Base-by-base conservation (phyloP, 2,113 vertebrate species). In the Atractosteus spatula region DNA sequence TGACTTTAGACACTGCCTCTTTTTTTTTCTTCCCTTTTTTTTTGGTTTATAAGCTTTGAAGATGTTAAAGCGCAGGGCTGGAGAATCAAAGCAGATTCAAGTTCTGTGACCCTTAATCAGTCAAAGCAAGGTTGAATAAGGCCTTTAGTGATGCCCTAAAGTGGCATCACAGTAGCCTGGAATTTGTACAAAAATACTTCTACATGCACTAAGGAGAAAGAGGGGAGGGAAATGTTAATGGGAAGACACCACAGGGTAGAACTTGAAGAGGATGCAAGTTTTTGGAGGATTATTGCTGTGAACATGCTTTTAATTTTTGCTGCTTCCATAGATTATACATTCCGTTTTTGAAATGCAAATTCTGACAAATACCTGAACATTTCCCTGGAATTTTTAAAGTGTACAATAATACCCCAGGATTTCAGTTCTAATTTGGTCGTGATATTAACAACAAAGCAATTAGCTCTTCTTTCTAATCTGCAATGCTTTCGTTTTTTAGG, bases 1-100 rank as follows among this genome's bases (percentile, higher is more conserved):
- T 76, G 82, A 86, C 87, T 88, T 79, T 80, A 80, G 87, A 82
- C 84, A 86, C 89, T 56, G 55, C 63, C 66, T 66, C 67, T 67
- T 71, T 41, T 55, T 55, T 73, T 64, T 59, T 2, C 3, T 41
- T 44, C 57, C 41, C 14, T 78, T 75, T 68, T 79, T 43, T 55
- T 8, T 2, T 8, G 17, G 62, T 16, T 8, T 65, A 65, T 65
- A 65, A 65, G 62, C 62, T 65, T 65, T 65, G 62, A 65, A 65
- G 62, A 3, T 65, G 62, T 11, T 65, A 65, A 65, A 65, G 41
- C 62, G 3, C 29, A 65, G 4, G 29, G 62, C 41, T 65, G 17
- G 29, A 29, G 62, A 65, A 65, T 65, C 62, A 65, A 65, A 65
- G 62, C 62, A 65, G 62, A 65, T 41, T 65, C 41, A n/a, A 65